Base-by-base conservation (phyloP, 2,113 vertebrate species). In the Micromys minutus region DNA sequence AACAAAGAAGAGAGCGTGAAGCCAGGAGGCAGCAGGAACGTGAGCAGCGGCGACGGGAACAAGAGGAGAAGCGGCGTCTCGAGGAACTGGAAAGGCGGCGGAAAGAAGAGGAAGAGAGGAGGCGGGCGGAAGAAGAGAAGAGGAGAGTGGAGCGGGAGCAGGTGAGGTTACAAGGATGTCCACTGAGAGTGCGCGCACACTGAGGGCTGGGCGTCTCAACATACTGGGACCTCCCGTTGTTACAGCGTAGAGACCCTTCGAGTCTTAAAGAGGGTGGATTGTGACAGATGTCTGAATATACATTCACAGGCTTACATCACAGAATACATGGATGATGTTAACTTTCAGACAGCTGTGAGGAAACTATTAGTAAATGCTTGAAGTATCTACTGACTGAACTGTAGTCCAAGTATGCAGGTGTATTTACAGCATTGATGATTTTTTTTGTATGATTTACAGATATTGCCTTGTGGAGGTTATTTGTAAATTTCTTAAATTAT, bases 1-100 rank as follows among this genome's bases (percentile, higher is more conserved):
- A 99, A 99, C 99, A 99, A 98, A 99, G 99, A 72, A 98, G 99
- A 34, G 99, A 99, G 97, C 99, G 99, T 0, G 99, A 99, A 98
- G 99, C 99, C 98, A 98, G 99, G 96, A 98, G 99, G 98, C 99
- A 99, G 97, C 99, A 99, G 95, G 99, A 99, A 95, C 98, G 99
- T 13, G 99, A 99, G 96, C 99, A 99, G 97, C 98, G 99, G 47
- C 98, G 99, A n/a, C 98, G 99, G 5, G 99, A 99, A 93, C 99
- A 99, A 88, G 99, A 99, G 95, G 99, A 99, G 97, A 99, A 99
- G 97, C 98, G 99, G 59, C 99, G 99, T 13, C 89, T 99, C 1
- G 99, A 99, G 97, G 99, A 99, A 95, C 96, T 99, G 97, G 99
- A 99, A 97, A 98, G 99, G 36, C 98, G 99, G 59, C 99, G 99